A percentile compares a stretch with the other conserved stretches of the same genome.
Conservation (phyloP, 1,140 invertebrate genomes). For the Pentalonia nigronervosa region DNA sequence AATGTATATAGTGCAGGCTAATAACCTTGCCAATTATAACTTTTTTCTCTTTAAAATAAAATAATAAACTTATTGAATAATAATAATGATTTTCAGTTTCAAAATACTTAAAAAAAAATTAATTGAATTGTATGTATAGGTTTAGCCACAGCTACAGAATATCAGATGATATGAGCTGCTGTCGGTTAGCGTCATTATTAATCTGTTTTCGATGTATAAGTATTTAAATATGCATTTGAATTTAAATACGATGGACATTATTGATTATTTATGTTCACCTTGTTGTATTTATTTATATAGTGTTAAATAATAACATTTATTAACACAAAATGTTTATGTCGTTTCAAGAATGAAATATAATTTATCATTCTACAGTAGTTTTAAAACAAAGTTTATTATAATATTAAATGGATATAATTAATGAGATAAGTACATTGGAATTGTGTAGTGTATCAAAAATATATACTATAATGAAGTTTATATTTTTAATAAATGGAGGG, state of each 20-base stretch:
- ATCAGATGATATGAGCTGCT: background rate
- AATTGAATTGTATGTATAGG: background rate
- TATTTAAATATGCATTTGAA: background rate
- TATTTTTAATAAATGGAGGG: background rate
- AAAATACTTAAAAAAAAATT: background rate
- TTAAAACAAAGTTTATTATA: background rate
- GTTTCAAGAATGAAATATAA: slow-evolving; percentile 1
- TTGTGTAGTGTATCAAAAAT: background rate
- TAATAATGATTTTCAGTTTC: background rate
- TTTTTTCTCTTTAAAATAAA: background rate
- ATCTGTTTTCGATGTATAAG: background rate
- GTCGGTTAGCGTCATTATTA: background rate
- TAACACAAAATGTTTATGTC: background rate
- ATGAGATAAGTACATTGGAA: slow-evolving; percentile 3
- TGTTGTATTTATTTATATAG: background rate
- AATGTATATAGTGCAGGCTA: background rate
- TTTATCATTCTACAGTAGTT: slow-evolving; percentile 14
- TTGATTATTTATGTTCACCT: background rate
- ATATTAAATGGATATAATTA: slow-evolving; percentile 8
- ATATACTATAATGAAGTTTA: background rate
- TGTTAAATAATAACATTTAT: slow-evolving; percentile 20
- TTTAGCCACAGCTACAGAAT: background rate
- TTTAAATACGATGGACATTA: slow-evolving; percentile 27
- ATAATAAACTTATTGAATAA: background rate
- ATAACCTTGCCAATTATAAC: background rate